These are phyloP conservation scores for Neodontobutis hainanensis DNA, from an alignment of 2,113 vertebrate species.

Conservation along the genomic window DNA sequence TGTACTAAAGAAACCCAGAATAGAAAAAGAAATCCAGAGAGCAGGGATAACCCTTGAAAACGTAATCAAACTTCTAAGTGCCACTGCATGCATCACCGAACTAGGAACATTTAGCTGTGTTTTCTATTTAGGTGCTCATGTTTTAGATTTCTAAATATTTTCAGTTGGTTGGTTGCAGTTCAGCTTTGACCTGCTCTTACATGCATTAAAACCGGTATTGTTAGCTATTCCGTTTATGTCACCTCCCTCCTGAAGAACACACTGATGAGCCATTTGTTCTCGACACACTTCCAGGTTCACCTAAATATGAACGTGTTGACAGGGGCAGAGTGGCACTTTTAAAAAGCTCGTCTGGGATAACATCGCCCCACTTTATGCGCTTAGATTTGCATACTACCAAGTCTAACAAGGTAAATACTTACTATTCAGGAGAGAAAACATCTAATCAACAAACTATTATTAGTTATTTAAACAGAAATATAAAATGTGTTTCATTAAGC, in stretches of 20 bases:
- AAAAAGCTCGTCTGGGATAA: constrained; percentile 5
- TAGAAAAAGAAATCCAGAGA: constrained; percentile 29
- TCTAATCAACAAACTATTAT: neutral
- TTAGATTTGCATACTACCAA: neutral
- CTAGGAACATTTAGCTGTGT: too few relatives aligned
- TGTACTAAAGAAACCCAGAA: constrained; percentile 29
- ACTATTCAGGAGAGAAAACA: neutral
- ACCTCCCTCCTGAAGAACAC: neutral
- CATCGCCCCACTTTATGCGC: neutral
- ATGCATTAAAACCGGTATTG: neutral
- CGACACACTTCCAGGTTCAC: neutral
- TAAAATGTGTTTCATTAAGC: constrained; percentile 8
- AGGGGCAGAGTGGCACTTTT: neutral
- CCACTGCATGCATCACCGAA: too few relatives aligned
- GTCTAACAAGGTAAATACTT: neutral
- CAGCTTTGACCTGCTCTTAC: too few relatives aligned
- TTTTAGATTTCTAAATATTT: too few relatives aligned
- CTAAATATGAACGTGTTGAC: constrained; percentile 8
- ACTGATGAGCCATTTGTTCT: constrained; percentile 1
- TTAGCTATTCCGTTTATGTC: neutral
- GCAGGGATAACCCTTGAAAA: constrained; percentile 28
- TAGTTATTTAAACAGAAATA: neutral
- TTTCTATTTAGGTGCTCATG: too few relatives aligned
- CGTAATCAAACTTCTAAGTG: constrained; percentile 11
- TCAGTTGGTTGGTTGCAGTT: neutral